Evolutionary conservation across 2,888 invertebrate species (phyloP).

Genomic region (Muschampia plurimacula): DNA sequence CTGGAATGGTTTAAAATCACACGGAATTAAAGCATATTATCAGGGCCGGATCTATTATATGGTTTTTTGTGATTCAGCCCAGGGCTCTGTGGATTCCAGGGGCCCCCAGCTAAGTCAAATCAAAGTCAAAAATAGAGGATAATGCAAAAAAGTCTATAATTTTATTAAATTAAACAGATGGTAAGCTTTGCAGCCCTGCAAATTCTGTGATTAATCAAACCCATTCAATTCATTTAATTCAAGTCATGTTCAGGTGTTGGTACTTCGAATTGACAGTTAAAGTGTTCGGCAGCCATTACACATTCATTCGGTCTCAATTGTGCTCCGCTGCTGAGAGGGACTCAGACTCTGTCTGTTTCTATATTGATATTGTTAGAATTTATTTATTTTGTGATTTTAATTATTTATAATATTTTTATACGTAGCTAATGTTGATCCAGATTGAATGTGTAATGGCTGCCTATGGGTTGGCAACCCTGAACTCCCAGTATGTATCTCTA

Average conservation of each 20-base stretch:
- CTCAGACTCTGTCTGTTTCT: no score
- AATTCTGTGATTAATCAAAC: no score
- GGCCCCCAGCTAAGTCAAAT: constrained; percentile 8
- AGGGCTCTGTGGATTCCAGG: constrained; percentile 20
- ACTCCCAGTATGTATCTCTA: neutral
- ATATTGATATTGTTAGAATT: neutral
- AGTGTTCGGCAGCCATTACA: no score
- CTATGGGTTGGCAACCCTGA: neutral
- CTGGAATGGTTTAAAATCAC: no score
- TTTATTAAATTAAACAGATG: neutral
- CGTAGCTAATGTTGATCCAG: neutral
- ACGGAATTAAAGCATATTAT: no score
- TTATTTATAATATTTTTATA: neutral
- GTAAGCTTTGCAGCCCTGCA: neutral
- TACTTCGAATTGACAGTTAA: no score
- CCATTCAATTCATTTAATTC: no score
- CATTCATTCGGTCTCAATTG: no score
- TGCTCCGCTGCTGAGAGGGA: no score
- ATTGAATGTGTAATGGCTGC: constrained; percentile 1
- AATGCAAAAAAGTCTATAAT: no score
- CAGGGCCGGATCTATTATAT: constrained; percentile 16
- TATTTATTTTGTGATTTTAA: neutral
- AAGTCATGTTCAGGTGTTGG: no score
- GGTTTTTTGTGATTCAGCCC: constrained; percentile 25
- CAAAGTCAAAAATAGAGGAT: no score